These are phyloP conservation scores for silkworm (Bombyx mori) DNA, from an alignment of 1,140 invertebrate species.

Conservation along the genomic window ASM3026992v2 NC_085116.1:3026001-3026500, in stretches of 20 bases:
- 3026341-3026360: no score
- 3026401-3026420: no score
- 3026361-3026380: no score
- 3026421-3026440: no score
- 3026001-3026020: no score
- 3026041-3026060: not conserved
- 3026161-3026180: slow-evolving; percentile 83
- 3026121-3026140: slow-evolving; percentile 96
- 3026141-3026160: slow-evolving; percentile 92
- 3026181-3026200: slow-evolving; percentile 84
- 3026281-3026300: slow-evolving; percentile 94
- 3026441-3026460: no score
- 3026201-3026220: slow-evolving; percentile 73
- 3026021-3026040: no score
- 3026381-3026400: no score
- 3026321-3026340: no score
- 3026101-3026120: slow-evolving; percentile 94
- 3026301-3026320: not conserved
- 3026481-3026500: no score
- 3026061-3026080: slow-evolving; percentile 92
- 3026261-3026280: slow-evolving; percentile 98
- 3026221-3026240: slow-evolving; percentile 43
- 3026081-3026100: slow-evolving; percentile 96
- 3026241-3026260: slow-evolving; percentile 72
- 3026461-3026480: no score